Conservation (phyloP, 2,113 vertebrate species). For the Pipa parva region DNA sequence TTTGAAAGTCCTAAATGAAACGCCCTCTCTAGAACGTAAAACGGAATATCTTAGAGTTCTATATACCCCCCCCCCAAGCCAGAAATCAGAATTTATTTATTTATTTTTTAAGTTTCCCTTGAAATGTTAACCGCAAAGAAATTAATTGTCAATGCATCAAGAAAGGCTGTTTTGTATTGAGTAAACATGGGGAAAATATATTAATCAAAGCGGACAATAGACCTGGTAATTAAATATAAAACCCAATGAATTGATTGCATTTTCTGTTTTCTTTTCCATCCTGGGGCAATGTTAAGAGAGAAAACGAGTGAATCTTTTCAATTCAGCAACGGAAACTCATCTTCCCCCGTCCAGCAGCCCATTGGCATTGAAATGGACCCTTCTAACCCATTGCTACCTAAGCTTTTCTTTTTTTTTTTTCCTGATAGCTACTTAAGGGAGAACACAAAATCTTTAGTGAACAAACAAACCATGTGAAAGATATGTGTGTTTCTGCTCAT, state of each 20-base stretch:
- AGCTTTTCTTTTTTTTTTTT: constrained; percentile 25
- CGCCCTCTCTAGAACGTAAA: neutral
- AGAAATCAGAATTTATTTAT: constrained; percentile 7
- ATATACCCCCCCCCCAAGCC: neutral
- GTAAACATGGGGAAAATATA: constrained; percentile 8
- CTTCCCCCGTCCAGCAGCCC: constrained; percentile 10
- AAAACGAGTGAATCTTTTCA: constrained; percentile 8
- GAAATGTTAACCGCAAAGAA: neutral
- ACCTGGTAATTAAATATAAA: constrained; percentile 32
- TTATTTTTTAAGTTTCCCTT: neutral
- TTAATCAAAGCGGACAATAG: constrained; percentile 21
- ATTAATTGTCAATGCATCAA: neutral
- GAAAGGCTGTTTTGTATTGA: neutral
- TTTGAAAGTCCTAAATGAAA: neutral
- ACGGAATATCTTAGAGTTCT: neutral
- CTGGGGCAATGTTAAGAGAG: constrained; percentile 19
- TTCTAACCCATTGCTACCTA: constrained; percentile 37
- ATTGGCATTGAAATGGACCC: constrained; percentile 39
- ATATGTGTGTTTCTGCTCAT: constrained; percentile 21
- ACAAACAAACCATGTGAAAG: constrained; percentile 39
- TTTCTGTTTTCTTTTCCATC: constrained; percentile 17
- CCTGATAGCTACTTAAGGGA: constrained; percentile 26
- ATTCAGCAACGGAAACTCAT: constrained; percentile 20
- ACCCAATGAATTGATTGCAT: constrained; percentile 25
- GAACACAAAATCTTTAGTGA: constrained; percentile 35